phyloP scores from a whole-genome alignment of 2,797 vertebrate genomes.

The Poeciliopsis presidionis region DNA sequence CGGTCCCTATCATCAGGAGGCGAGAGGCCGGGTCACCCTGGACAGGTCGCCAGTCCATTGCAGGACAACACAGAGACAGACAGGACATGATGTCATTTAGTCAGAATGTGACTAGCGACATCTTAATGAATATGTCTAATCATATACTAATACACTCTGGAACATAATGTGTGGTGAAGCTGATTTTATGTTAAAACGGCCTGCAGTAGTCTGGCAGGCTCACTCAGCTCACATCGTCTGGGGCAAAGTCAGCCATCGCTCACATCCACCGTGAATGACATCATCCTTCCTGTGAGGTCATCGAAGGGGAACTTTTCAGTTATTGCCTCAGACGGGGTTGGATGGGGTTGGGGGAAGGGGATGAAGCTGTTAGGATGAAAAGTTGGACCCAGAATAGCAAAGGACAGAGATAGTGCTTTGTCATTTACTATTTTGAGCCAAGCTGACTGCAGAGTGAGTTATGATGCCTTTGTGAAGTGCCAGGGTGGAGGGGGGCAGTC shows the following conservation, averaged over 20 bases:
- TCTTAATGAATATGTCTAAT: no score
- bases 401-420: background rate
- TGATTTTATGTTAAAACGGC: no score
- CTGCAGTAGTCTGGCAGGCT: background rate
- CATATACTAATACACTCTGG: no score
- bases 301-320: background rate
- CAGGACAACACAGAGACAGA: no score
- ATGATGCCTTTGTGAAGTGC: background rate
- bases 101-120: no score
- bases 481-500: background rate
- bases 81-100: no score
- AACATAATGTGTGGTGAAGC: no score
- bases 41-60: no score
- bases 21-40: no score
- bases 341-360: background rate
- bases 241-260: background rate
- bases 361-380: background rate
- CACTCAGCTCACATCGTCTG: background rate
- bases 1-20: no score
- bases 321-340: background rate
- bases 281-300: constrained; percentile 25
- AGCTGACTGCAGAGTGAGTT: background rate
- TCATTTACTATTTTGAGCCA: background rate
- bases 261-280: constrained; percentile 28
- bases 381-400: constrained; percentile 1